These are phyloP conservation scores for Amblyopsis hoosieri DNA, from an alignment of 2,797 vertebrate genomes.

Conservation along the genomic window DNA sequence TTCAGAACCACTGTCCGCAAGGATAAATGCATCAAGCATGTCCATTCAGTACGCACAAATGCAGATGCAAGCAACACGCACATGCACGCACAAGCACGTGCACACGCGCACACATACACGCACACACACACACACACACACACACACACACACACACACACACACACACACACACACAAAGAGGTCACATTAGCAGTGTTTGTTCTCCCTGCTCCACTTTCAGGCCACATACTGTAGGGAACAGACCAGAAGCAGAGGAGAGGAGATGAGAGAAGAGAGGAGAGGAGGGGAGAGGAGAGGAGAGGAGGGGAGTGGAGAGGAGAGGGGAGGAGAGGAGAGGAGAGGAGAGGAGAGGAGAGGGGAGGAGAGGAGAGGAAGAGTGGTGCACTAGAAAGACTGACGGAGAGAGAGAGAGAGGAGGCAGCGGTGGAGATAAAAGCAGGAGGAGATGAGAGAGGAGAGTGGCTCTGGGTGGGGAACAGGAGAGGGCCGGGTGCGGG, in stretches of 20 bases:
- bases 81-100: neutral
- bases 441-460: slow-evolving; percentile 36
- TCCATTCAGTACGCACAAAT: no score
- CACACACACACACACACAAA: slow-evolving; percentile 4
- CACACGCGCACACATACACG: slow-evolving; percentile 14
- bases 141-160: slow-evolving; percentile 5
- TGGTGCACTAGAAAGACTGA: slow-evolving; percentile 21
- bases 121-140: slow-evolving; percentile 7
- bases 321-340: slow-evolving; percentile 36
- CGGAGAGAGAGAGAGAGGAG: slow-evolving; percentile 55
- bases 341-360: slow-evolving; percentile 39
- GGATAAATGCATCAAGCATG: no score
- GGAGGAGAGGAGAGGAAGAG: slow-evolving; percentile 33
- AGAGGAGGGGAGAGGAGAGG: slow-evolving; percentile 27
- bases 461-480: slow-evolving; percentile 12
- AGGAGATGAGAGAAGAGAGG: slow-evolving; percentile 33
- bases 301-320: slow-evolving; percentile 25
- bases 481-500: slow-evolving; percentile 36
- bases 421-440: slow-evolving; percentile 43
- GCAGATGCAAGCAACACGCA: neutral
- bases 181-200: slow-evolving; percentile 53
- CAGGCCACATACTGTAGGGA: slow-evolving; percentile 28
- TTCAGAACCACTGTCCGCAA: no score
- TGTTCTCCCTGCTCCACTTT: slow-evolving; percentile 50
- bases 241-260: slow-evolving; percentile 47